Evolutionary conservation across 2,888 invertebrate species (phyloP), one percentile per base, ranked within the genome.

Genomic region (Diachrysia chrysitis): DNA sequence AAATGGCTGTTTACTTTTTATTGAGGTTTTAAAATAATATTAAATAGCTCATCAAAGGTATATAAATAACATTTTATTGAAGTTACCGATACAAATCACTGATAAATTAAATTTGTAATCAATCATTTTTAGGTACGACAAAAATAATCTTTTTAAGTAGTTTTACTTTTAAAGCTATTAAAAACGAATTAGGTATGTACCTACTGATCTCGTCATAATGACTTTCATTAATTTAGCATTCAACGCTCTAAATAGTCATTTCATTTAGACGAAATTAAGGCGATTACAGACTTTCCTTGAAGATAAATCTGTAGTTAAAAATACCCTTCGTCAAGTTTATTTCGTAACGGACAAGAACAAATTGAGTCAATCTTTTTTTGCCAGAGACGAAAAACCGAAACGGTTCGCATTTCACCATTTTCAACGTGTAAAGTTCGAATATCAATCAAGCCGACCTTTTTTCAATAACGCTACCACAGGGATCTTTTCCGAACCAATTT

Each of bases 351-450:
- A 95, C 95, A 94, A 90, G 92, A 92, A 94, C 92, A 95, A 95
- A 95, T 95, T 89, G 93, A 93, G 94, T 93, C 94, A 92, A 93
- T 94, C 92, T 94, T 94, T 94, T 93, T 93, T 93, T 90, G 87
- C 89, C 84, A 85, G 89, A 89, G 90, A 91, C 90, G 91, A 91
- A 93, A 92, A 93, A 91, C 88, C 91, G 91, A 90, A 92, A 92
- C 91, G 90, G 87, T 85, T 87, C 85, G 85, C 86, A 86, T 90
- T 91, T 90, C 86, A 86, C 90, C 90, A 90, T 93, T 93, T 93
- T 92, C 90, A 93, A 91, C 92, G 92, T 93, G 93, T 91, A 92
- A 94, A 94, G 90, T 93, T 92, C 89, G 90, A 90, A 90, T 93
- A 95, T 94, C 93, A 95, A 95, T 95, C 94, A 94, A 91, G 90